Percentiles rank a stretch among this genome's conserved stretches.
Conservation (phyloP, 2,888 invertebrate genomes). For the Eretmocerus hayati region DNA sequence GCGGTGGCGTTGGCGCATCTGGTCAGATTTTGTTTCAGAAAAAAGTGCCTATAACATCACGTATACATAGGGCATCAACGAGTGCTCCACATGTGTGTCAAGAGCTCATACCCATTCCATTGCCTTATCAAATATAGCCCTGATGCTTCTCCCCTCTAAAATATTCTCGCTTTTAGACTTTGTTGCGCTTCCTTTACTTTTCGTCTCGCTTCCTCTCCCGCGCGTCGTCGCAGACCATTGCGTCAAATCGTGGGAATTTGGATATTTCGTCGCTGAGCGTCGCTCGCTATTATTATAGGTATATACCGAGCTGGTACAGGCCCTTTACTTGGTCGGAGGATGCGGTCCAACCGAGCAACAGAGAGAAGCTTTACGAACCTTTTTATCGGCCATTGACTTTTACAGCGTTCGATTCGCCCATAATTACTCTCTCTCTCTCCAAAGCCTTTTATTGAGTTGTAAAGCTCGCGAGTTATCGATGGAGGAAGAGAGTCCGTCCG, state of each 20-base stretch:
- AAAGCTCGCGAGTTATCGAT: background rate
- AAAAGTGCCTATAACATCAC: conserved; percentile 24
- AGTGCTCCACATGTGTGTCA: no score
- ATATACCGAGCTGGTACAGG: background rate
- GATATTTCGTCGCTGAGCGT: background rate
- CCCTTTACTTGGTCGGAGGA: background rate
- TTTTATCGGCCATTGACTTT: conserved; percentile 10
- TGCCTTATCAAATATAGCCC: conserved; percentile 36
- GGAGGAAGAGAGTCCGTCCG: background rate
- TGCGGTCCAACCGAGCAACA: background rate
- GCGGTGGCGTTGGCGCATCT: conserved; percentile 35
- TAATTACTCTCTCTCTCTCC: conserved; percentile 8
- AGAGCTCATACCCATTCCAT: no score
- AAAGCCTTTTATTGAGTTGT: background rate
- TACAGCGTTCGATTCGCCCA: conserved; percentile 1
- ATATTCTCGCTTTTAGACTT: background rate
- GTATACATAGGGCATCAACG: conserved; percentile 20
- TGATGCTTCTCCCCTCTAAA: background rate
- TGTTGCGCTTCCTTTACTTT: background rate
- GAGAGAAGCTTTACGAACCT: conserved; percentile 2
- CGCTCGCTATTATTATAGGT: background rate
- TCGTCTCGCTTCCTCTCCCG: conserved; percentile 1
- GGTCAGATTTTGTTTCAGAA: conserved; percentile 45
- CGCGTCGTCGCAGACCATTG: conserved; percentile 1
- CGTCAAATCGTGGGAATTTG: conserved; percentile 16